Conservation (phyloP, 2,113 vertebrate genomes). For the Laticauda colubrina region DNA sequence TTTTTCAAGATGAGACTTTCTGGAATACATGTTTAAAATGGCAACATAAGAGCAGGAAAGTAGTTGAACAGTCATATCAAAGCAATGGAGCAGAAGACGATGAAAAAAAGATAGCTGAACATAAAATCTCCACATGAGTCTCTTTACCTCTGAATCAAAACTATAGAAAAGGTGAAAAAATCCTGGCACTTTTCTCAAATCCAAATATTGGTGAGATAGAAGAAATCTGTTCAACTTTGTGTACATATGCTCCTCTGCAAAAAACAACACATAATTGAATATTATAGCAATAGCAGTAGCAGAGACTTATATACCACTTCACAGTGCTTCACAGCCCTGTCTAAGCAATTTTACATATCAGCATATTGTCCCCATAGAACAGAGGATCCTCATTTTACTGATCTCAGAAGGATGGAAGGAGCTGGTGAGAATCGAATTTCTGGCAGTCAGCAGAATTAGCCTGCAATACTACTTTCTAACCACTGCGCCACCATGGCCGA, state of each 20-base stretch:
- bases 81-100: background rate
- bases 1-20: background rate
- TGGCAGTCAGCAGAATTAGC: too few relatives aligned
- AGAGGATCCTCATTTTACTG: too few relatives aligned
- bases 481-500: background rate
- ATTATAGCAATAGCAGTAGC: background rate
- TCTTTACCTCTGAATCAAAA: constrained; percentile 84
- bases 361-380: too few relatives aligned
- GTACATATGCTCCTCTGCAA: constrained; percentile 94
- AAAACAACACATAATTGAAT: background rate
- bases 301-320: too few relatives aligned
- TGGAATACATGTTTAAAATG: background rate
- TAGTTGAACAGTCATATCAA: background rate
- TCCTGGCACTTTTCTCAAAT: constrained; percentile 85
- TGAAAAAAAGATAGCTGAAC: background rate
- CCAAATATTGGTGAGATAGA: constrained; percentile 84
- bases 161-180: constrained; percentile 95
- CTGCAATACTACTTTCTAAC: too few relatives aligned
- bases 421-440: too few relatives aligned
- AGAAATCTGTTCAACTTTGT: constrained; percentile 85
- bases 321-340: too few relatives aligned
- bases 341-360: too few relatives aligned
- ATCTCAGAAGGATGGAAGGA: too few relatives aligned
- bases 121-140: background rate
- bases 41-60: background rate